Conservation (phyloP, 2,888 invertebrate species). For the Zhuqinia jingwanae region DNA sequence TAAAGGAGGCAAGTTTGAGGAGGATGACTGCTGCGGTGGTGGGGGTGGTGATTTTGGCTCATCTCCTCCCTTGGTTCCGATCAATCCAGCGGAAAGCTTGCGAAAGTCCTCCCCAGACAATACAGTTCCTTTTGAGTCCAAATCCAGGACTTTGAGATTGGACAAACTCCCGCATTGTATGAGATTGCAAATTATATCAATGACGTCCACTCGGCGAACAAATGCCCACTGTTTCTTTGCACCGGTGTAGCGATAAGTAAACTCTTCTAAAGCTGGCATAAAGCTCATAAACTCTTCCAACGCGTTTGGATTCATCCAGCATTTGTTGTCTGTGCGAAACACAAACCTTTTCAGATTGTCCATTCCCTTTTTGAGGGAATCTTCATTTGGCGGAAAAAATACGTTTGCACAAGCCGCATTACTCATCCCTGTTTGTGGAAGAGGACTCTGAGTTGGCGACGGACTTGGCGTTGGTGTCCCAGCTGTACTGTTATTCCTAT, state of each 20-base stretch:
- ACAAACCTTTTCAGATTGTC: slow-evolving; percentile 61
- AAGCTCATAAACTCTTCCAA: slow-evolving; percentile 72
- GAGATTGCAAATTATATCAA: slow-evolving; percentile 68
- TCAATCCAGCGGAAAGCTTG: slow-evolving; percentile 53
- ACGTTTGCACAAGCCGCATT: slow-evolving; percentile 18
- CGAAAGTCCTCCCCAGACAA: slow-evolving; percentile 69
- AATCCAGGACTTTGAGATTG: slow-evolving; percentile 59
- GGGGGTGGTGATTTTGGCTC: too few species aligned
- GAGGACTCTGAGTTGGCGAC: slow-evolving; percentile 63
- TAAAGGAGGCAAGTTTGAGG: not conserved
- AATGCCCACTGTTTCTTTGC: slow-evolving; percentile 73
- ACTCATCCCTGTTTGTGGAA: slow-evolving; percentile 40
- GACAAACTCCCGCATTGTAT: slow-evolving; percentile 61
- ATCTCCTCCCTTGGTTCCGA: not conserved
- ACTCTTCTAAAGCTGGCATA: slow-evolving; percentile 68
- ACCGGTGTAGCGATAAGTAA: slow-evolving; percentile 71
- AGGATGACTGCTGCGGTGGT: not conserved
- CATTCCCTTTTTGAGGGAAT: slow-evolving; percentile 65
- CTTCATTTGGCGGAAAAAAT: slow-evolving; percentile 70
- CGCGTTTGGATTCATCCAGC: slow-evolving; percentile 67
- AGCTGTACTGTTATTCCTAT: slow-evolving; percentile 34
- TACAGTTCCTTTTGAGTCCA: slow-evolving; percentile 71
- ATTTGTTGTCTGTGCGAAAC: slow-evolving; percentile 70
- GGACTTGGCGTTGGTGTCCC: slow-evolving; percentile 58
- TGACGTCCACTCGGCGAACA: slow-evolving; percentile 67